Evolutionary conservation across 2,113 vertebrate species (phyloP).

Genomic region (Triplophysa tibetana): DNA sequence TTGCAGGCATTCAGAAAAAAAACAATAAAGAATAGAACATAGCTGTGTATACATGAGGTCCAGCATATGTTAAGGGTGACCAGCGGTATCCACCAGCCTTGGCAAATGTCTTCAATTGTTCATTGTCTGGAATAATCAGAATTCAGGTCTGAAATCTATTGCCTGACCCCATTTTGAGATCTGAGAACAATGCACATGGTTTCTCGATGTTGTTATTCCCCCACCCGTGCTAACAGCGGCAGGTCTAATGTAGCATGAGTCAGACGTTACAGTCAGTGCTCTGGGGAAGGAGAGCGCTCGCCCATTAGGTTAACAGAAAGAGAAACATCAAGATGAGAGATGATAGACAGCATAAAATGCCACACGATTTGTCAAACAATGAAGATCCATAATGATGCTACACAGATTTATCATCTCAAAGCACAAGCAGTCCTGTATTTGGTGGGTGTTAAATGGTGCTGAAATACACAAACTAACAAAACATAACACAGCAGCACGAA

Average conservation of each 20-base stretch:
- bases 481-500: background rate
- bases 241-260: conserved; percentile 52
- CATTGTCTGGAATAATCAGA: conserved; percentile 30
- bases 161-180: conserved; percentile 24
- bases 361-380: conserved; percentile 38
- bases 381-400: conserved; percentile 8
- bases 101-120: conserved; percentile 19
- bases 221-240: conserved; percentile 34
- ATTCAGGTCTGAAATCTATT: conserved; percentile 20
- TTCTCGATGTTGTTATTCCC: background rate
- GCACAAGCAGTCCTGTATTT: background rate
- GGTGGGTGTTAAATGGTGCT: conserved; percentile 21
- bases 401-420: background rate
- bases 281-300: conserved; percentile 13
- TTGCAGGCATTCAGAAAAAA: conserved; percentile 4
- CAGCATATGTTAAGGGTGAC: background rate
- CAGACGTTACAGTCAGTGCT: conserved; percentile 39
- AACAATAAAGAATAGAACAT: conserved; percentile 34
- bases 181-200: conserved; percentile 19
- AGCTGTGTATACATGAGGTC: conserved; percentile 6
- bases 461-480: background rate
- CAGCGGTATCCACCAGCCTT: background rate
- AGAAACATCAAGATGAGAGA: conserved; percentile 22
- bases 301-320: conserved; percentile 43
- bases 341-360: conserved; percentile 43